phyloP scores from a whole-genome alignment of 2,797 vertebrate genomes.

The Iguana delicatissima region DNA sequence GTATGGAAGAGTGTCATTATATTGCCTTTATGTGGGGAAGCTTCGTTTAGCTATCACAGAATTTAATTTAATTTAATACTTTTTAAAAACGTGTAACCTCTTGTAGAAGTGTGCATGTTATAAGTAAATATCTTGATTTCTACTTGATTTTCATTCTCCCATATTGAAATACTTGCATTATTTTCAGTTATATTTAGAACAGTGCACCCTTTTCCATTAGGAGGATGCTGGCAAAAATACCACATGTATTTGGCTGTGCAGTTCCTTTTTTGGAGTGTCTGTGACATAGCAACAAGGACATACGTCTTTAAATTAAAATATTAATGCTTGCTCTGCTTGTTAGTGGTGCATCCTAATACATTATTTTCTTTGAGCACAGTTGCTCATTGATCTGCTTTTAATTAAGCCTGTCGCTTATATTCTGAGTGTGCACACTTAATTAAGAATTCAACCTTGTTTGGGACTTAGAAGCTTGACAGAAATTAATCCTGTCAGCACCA shows the following conservation, averaged over 20 bases:
- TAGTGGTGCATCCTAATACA: conserved; percentile 16
- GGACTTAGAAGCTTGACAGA: conserved; percentile 10
- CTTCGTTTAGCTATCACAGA: no score
- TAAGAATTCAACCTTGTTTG: conserved; percentile 22
- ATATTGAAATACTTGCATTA: neutral
- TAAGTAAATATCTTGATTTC: neutral
- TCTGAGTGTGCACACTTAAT: conserved; percentile 18
- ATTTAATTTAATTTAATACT: neutral
- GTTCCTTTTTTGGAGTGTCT: neutral
- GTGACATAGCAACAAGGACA: neutral
- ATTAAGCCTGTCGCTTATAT: conserved; percentile 16
- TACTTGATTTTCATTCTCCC: neutral
- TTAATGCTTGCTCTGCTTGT: conserved; percentile 23
- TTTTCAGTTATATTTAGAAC: conserved; percentile 4
- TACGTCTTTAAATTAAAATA: neutral
- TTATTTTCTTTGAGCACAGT: conserved; percentile 29
- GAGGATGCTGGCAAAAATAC: neutral
- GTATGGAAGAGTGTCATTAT: neutral
- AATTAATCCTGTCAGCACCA: conserved; percentile 4
- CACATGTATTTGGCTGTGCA: neutral
- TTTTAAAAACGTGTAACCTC: neutral
- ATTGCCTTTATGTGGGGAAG: neutral
- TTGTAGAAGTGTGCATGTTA: neutral
- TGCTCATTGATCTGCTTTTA: conserved; percentile 28
- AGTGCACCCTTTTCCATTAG: neutral